These are phyloP conservation scores for Neomorphus geoffroyi DNA, from an alignment of 2,797 vertebrate genomes.

Conservation along the genomic window DNA sequence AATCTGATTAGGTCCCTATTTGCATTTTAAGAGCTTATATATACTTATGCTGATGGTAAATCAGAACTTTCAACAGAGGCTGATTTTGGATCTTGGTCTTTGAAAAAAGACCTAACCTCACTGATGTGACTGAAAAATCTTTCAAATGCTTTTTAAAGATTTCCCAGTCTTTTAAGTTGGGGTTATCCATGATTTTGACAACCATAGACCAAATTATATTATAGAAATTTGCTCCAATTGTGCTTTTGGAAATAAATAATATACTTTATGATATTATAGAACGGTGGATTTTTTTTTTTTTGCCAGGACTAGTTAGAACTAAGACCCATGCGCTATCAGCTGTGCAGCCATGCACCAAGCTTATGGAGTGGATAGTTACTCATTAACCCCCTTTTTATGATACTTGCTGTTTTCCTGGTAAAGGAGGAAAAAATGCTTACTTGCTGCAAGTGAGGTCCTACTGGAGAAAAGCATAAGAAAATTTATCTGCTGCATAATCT, in stretches of 20 bases:
- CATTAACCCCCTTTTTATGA: neutral
- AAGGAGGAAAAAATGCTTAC: neutral
- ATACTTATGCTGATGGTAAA: neutral
- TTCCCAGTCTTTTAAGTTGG: neutral
- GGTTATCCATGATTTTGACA: neutral
- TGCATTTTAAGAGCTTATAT: neutral
- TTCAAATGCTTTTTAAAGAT: neutral
- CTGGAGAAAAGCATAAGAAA: neutral
- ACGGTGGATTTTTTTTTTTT: neutral
- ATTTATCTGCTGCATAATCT: neutral
- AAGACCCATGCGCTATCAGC: neutral
- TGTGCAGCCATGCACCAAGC: neutral
- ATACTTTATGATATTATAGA: neutral
- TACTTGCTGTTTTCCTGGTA: neutral
- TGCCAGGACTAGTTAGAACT: neutral
- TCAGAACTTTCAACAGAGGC: neutral
- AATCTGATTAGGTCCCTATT: neutral
- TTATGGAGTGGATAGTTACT: neutral
- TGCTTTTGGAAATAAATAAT: neutral
- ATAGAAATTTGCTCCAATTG: neutral
- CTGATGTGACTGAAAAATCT: neutral
- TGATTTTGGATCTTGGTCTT: neutral
- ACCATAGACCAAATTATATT: neutral
- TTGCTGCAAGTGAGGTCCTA: neutral
- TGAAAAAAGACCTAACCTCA: neutral